Conservation (phyloP, 2,888 invertebrate species). For the Lypha dubia region DNA sequence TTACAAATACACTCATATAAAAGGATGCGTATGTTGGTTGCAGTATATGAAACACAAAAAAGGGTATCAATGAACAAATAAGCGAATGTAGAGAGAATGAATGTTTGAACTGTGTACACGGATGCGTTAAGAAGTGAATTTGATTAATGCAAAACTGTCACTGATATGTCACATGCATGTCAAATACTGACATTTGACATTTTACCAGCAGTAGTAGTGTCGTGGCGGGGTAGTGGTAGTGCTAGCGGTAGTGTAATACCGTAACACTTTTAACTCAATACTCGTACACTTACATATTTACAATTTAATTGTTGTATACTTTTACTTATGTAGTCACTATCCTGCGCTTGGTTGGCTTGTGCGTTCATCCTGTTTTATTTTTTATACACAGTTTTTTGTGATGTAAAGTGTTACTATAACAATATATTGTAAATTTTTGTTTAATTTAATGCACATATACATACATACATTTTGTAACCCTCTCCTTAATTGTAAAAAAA, state of each 20-base stretch:
- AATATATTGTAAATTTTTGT: slow-evolving; percentile 67
- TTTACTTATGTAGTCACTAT: neutral
- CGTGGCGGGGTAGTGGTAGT: slow-evolving; percentile 24
- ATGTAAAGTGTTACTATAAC: slow-evolving; percentile 74
- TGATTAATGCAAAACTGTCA: slow-evolving; percentile 84
- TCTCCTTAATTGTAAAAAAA: slow-evolving; percentile 51
- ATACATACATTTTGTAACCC: slow-evolving; percentile 54
- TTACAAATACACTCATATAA: slow-evolving; percentile 31
- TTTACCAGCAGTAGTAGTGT: slow-evolving; percentile 76
- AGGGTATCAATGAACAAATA: slow-evolving; percentile 30
- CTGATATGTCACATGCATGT: slow-evolving; percentile 84
- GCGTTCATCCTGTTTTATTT: slow-evolving; percentile 58
- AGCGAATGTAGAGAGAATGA: slow-evolving; percentile 22
- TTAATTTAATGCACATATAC: slow-evolving; percentile 9
- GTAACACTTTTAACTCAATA: slow-evolving; percentile 58
- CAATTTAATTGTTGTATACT: neutral
- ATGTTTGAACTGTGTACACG: slow-evolving; percentile 35
- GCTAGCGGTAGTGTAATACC: slow-evolving; percentile 22
- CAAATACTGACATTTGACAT: slow-evolving; percentile 84
- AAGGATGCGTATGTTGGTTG: slow-evolving; percentile 29
- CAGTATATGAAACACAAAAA: slow-evolving; percentile 4
- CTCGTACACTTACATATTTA: slow-evolving; percentile 30
- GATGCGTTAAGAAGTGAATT: slow-evolving; percentile 81
- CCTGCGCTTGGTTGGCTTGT: slow-evolving; percentile 72
- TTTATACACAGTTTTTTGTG: neutral